Percentiles rank a stretch among this genome's conserved stretches.
phyloP scores from a whole-genome alignment of 2,113 vertebrate genomes.

The Indicator indicator region DNA sequence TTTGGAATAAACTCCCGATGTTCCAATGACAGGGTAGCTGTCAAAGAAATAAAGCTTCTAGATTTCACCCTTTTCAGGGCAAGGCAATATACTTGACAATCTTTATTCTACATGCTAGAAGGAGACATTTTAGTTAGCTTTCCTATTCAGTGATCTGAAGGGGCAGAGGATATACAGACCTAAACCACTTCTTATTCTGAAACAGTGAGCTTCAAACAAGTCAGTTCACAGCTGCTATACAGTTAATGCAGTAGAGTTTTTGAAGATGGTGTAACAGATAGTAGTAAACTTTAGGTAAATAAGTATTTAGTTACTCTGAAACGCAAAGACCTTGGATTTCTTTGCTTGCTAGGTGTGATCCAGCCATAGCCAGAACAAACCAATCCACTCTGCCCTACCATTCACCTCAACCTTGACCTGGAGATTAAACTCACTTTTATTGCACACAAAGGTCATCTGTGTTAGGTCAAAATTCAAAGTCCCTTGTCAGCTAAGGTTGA shows the following conservation, averaged over 20 bases:
- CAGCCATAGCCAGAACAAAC: slow-evolving; percentile 36
- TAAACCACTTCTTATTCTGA: background rate
- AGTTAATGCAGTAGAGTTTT: background rate
- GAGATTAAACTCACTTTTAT: slow-evolving; percentile 85
- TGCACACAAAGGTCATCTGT: slow-evolving; percentile 79
- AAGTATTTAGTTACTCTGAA: slow-evolving; percentile 50
- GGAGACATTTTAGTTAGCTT: slow-evolving; percentile 64
- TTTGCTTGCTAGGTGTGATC: slow-evolving; percentile 50
- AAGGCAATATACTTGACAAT: slow-evolving; percentile 25
- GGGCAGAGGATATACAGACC: slow-evolving; percentile 11
- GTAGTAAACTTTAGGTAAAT: slow-evolving; percentile 42
- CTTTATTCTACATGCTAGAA: background rate
- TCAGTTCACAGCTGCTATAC: slow-evolving; percentile 18
- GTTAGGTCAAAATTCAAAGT: slow-evolving; percentile 84
- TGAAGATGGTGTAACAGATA: background rate
- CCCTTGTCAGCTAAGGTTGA: slow-evolving; percentile 84
- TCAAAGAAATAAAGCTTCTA: slow-evolving; percentile 58
- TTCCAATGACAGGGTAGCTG: slow-evolving; percentile 49
- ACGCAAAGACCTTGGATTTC: slow-evolving; percentile 27
- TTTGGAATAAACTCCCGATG: slow-evolving; percentile 53
- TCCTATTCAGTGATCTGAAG: slow-evolving; percentile 40
- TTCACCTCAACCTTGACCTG: slow-evolving; percentile 82
- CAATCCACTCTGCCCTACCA: slow-evolving; percentile 36
- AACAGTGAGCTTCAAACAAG: slow-evolving; percentile 28
- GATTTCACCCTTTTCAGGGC: slow-evolving; percentile 38